These are phyloP conservation scores for Pipistrellus nathusii DNA, from an alignment of 2,797 vertebrate genomes.

Conservation along the genomic window DNA sequence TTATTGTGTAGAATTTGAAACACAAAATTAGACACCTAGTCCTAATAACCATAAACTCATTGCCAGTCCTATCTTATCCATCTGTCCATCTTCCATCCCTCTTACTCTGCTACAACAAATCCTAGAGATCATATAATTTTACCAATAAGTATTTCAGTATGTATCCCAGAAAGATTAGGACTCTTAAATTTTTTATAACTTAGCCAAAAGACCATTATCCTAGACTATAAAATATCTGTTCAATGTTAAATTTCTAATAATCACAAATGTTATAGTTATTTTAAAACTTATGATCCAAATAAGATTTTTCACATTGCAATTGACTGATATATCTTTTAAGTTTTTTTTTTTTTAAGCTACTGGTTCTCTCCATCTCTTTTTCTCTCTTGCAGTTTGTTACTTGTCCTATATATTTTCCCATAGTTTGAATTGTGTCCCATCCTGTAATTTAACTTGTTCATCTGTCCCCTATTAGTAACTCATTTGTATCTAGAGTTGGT, in stretches of 20 bases:
- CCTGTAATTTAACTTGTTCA: slow-evolving; percentile 6
- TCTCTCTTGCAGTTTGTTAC: not conserved
- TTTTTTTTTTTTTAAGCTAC: slow-evolving; percentile 11
- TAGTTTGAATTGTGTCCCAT: not conserved
- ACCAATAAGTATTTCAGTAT: not conserved
- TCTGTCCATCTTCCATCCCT: not conserved
- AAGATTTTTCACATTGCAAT: not conserved
- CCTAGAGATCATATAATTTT: not conserved
- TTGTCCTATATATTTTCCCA: slow-evolving; percentile 1
- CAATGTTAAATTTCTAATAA: slow-evolving; percentile 48
- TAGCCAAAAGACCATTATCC: not conserved
- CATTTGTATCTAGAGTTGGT: not conserved
- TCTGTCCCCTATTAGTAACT: slow-evolving; percentile 13
- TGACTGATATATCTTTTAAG: not conserved
- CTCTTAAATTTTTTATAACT: slow-evolving; percentile 28
- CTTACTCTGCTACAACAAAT: not conserved
- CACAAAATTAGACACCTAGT: not conserved
- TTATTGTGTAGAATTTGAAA: slow-evolving; percentile 56
- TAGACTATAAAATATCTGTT: slow-evolving; percentile 39
- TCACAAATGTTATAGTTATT: not conserved
- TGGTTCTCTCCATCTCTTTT: not conserved
- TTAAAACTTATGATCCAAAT: not conserved
- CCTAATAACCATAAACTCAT: not conserved
- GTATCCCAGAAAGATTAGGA: slow-evolving; percentile 10
- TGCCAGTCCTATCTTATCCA: not conserved